Evolutionary conservation across 92 coral and sea anemone genomes (phyloP).

Genomic region (Siderastrea siderea): DNA sequence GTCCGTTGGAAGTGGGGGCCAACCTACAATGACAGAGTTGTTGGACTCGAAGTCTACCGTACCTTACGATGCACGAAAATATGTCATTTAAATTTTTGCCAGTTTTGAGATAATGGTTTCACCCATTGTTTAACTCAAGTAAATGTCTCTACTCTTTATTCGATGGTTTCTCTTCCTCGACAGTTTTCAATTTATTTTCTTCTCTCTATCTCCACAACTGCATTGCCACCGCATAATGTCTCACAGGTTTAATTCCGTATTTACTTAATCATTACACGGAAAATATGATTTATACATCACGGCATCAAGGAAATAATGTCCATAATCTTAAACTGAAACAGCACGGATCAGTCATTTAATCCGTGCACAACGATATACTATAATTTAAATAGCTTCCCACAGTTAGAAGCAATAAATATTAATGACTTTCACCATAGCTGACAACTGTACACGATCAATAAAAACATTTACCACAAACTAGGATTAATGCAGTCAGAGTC

Average conservation of each 20-base stretch:
- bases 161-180: no score
- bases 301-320: neutral
- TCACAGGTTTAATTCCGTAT: neutral
- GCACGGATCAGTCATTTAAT: neutral
- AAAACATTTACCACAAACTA: no score
- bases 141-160: no score
- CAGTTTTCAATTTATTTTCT: neutral
- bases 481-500: neutral
- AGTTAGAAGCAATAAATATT: constrained; percentile 38
- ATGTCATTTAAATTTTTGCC: no score
- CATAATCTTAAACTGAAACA: neutral
- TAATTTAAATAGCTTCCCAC: constrained; percentile 28
- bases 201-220: neutral
- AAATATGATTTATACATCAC: neutral
- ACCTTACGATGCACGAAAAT: no score
- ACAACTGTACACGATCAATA: no score
- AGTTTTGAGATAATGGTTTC: no score
- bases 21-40: no score
- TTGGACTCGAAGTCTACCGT: no score
- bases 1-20: no score
- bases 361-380: neutral
- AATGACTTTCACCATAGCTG: neutral
- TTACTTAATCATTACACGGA: neutral
- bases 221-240: neutral
- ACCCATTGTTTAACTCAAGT: no score